Base-by-base conservation (phyloP, 2,888 invertebrate genomes). In the Rhamphomyia laevipes region DNA sequence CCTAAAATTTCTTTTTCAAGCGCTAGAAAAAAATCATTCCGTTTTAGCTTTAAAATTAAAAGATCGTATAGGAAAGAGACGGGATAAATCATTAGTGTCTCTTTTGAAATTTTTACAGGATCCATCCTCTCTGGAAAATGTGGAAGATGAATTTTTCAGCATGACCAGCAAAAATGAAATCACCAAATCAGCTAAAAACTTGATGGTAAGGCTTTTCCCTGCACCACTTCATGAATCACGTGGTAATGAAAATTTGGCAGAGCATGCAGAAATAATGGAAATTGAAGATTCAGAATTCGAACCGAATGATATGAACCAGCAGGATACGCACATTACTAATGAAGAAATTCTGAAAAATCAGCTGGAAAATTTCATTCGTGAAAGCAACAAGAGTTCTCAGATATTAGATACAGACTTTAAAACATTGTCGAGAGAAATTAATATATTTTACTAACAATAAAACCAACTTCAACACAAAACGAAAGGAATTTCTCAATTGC, bases 381-480 rank as follows among this genome's bases (percentile, higher is more conserved):
- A 35, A 35, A 35, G 35, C 35, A 35, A 7, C 35, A 35, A 35
- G n/a, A 13, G 35, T 35, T 35, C 35, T 35, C 35, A 35, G 35
- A 35, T 35, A 7, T 35, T 13, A 35, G 35, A 35, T 35, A 35
- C 35, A 35, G 35, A 35, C 35, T 35, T 35, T 35, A 35, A 35
- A 35, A 35, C 35, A 35, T 13, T 40, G 17, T 40, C 40, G 41
- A 42, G 21, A 23, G 42, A 42, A 42, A 42, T 42, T 21, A 42
- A 42, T 42, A 42, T 42, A 23, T 42, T 21, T 42, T 42, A 42
- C 12, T 12, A 4, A 42, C 42, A 5, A 23, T 42, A 21, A 23
- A 21, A 40, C 17, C 40, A 40, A 40, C 40, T 17, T 40, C 40
- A 21, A 42, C 42, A 42, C 42, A 42, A 42, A 42, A 42, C 16